These are phyloP conservation scores for Hydrozoanthus tunicans DNA, from an alignment of 64 coral and sea anemone genomes.

Conservation along the genomic window DNA sequence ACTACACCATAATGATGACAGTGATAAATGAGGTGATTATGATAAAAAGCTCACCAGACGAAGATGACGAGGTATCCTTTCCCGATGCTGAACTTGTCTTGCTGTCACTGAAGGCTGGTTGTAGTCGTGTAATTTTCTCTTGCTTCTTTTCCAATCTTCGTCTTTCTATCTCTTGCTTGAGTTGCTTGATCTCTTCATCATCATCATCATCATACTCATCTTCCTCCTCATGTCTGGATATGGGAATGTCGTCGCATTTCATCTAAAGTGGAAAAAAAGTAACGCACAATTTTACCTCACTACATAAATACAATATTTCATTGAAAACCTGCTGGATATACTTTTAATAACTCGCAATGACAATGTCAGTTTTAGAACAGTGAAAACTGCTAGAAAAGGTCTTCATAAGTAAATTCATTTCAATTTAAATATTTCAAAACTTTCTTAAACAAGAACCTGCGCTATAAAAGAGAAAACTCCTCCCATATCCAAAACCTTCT, in stretches of 20 bases:
- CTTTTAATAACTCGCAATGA: no score
- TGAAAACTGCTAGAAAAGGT: no score
- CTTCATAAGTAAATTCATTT: no score
- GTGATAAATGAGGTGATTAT: constrained; percentile 17
- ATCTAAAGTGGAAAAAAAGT: constrained; percentile 61
- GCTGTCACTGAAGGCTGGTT: constrained; percentile 85
- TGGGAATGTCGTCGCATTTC: constrained; percentile 79
- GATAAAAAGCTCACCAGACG: constrained; percentile 54
- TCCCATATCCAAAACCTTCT: no score
- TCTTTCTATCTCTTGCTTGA: constrained; percentile 82
- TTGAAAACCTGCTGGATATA: no score
- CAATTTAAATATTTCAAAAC: no score
- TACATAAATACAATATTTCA: neutral
- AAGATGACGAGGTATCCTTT: constrained; percentile 54
- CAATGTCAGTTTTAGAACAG: no score
- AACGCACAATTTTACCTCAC: neutral
- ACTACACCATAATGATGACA: neutral
- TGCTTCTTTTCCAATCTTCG: constrained; percentile 78
- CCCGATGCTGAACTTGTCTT: constrained; percentile 44
- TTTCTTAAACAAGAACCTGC: no score
- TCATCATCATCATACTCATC: constrained; percentile 71
- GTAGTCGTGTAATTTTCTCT: constrained; percentile 44
- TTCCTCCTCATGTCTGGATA: constrained; percentile 84
- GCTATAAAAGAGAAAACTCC: no score
- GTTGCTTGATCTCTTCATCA: constrained; percentile 83